Evolutionary conservation across 2,797 vertebrate genomes (phyloP).

Genomic region (Clarias laeviceps): DNA sequence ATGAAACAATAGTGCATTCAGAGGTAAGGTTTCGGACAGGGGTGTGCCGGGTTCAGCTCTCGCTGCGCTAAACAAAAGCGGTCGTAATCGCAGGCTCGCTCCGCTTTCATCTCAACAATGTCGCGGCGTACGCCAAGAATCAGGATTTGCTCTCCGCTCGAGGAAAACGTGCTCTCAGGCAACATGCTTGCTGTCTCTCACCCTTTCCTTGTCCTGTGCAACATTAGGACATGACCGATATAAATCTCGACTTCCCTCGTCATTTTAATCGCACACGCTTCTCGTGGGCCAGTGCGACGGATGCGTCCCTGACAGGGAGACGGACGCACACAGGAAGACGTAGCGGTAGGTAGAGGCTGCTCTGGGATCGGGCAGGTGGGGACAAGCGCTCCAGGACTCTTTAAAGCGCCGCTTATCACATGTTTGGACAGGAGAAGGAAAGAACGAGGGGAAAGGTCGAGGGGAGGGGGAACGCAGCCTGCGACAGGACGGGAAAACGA

Average conservation of each 20-base stretch:
- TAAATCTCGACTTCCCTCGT: background rate
- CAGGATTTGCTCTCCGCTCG: background rate
- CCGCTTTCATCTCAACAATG: conserved; percentile 37
- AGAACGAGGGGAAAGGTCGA: conserved; percentile 2
- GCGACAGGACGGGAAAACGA: background rate
- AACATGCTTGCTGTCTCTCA: background rate
- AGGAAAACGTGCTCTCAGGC: too few species aligned
- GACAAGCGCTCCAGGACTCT: background rate
- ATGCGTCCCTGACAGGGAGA: too few species aligned
- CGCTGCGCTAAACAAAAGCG: conserved; percentile 32
- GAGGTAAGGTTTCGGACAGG: background rate
- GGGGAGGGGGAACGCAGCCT: background rate
- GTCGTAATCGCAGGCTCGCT: background rate
- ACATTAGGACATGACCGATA: conserved; percentile 1
- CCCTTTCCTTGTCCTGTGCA: background rate
- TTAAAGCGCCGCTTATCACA: conserved; percentile 14
- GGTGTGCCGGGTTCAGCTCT: conserved; percentile 19
- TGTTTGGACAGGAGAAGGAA: conserved; percentile 32
- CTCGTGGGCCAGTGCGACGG: background rate
- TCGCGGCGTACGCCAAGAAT: conserved; percentile 27
- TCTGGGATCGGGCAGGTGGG: conserved; percentile 9
- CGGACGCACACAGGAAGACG: background rate
- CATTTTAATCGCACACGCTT: background rate
- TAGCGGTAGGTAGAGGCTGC: background rate
- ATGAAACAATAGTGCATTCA: background rate